Evolutionary conservation across 2,797 vertebrate genomes (phyloP), one percentile per base, ranked within the genome.

Genomic region (Adelosebastes latens): DNA sequence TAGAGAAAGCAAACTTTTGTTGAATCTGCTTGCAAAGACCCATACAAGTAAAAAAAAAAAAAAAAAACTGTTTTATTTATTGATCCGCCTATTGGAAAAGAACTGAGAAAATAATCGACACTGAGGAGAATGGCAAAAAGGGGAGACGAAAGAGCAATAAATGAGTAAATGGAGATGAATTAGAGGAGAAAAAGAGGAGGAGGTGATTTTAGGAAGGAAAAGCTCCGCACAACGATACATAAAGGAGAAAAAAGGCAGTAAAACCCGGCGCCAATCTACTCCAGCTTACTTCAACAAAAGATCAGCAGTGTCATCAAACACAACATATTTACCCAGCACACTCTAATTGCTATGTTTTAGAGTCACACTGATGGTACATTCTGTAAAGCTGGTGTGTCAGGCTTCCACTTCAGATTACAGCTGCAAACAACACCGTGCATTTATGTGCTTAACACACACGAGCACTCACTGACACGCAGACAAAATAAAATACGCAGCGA

Each of bases 341-440:
- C 24, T 58, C 18, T 58, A 65, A 72, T 67, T 79, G 55, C 39
- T 77, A 6, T 27, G 52, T 74, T 69, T 79, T 14, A 25, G 49
- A 24, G 49, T 63, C 42, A 39, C 6, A 8, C 36, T 64, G 29
- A 61, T 81, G 24, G 39, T 46, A 61, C n/a, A 42, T 39, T 68
- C 62, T n/a, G 20, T 56, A 39, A 52, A 77, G 67, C 4, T 60
- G 24, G 4, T 67, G 8, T 80, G 66, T 63, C 24, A 69, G 42
- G 56, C 20, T 79, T 62, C 66, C 36, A 61, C 59, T 75, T 68
- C 25, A 68, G 46, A 79, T 55, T 74, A 31, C 52, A 81, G 66
- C 70, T 64, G 39, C 65, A 71, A 56, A 59, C 42, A 62, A 24
- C 53, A 46, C 12, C 0, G 32, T 72, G 11, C n/a, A 53, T 72